phyloP scores from a whole-genome alignment of 2,797 vertebrate species.

The Taeniopygia guttata region DNA sequence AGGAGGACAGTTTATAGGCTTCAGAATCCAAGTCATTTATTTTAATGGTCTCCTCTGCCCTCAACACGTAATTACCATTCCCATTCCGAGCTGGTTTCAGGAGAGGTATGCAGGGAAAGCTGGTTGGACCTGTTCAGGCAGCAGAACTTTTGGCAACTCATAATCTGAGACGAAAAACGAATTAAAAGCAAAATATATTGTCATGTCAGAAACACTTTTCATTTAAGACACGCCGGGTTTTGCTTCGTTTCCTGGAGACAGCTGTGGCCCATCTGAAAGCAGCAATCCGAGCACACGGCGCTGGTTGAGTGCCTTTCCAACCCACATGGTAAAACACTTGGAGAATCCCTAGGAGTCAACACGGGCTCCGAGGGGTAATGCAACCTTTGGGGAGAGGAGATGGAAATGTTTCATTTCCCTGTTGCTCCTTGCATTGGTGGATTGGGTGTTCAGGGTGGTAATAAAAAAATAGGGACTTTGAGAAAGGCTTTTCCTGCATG shows the following conservation, averaged over 20 bases:
- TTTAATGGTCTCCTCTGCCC: constrained; percentile 59
- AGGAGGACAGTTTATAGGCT: constrained; percentile 47
- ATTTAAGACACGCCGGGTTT: background rate
- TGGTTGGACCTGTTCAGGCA: constrained; percentile 30
- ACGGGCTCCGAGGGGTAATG: background rate
- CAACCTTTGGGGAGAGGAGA: background rate
- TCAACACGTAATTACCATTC: constrained; percentile 34
- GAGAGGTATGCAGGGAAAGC: constrained; percentile 30
- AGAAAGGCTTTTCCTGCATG: background rate
- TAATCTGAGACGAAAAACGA: background rate
- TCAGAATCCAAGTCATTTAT: constrained; percentile 59
- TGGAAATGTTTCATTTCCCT: background rate
- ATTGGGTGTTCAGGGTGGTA: background rate
- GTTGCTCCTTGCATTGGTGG: background rate
- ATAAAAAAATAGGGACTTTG: background rate
- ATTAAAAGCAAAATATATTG: background rate
- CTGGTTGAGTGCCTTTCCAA: background rate
- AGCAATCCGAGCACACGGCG: background rate
- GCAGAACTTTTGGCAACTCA: constrained; percentile 40
- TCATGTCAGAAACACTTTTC: background rate
- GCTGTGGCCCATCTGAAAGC: background rate
- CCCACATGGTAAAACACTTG: background rate
- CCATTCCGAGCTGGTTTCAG: constrained; percentile 1
- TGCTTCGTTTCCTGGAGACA: background rate
- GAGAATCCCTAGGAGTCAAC: background rate